Evolutionary conservation across 2,888 invertebrate genomes (phyloP).

Genomic region (Danaus chrysippus): DNA sequence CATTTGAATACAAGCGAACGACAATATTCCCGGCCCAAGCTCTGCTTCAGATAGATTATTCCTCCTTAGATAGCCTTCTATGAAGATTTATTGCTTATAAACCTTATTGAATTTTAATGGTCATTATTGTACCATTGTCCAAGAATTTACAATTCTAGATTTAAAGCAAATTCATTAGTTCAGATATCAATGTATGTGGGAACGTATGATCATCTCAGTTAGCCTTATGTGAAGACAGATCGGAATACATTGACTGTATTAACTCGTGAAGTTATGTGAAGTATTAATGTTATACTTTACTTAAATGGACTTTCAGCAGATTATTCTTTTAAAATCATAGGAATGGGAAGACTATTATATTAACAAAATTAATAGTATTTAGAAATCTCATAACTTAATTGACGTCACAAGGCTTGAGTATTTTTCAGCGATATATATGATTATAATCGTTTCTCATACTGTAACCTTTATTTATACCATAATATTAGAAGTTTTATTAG

Average conservation of each 20-base stretch:
- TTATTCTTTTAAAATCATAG: not conserved
- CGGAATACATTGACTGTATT: constrained; percentile 4
- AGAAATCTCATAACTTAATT: no score
- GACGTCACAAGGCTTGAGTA: no score
- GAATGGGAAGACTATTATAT: not conserved
- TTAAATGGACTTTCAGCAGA: constrained; percentile 10
- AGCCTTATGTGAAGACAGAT: constrained; percentile 1
- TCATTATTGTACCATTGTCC: constrained; percentile 61
- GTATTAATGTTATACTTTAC: not conserved
- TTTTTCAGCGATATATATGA: no score
- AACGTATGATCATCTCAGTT: constrained; percentile 20
- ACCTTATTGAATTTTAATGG: constrained; percentile 74
- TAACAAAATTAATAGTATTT: no score
- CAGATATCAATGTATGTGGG: constrained; percentile 39
- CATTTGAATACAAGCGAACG: constrained; percentile 61
- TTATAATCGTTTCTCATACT: no score
- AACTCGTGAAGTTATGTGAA: not conserved
- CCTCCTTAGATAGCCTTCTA: constrained; percentile 73
- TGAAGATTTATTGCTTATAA: constrained; percentile 69
- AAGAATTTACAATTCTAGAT: constrained; percentile 37
- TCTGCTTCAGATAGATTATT: constrained; percentile 73
- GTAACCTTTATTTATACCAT: no score
- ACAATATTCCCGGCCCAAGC: constrained; percentile 54
- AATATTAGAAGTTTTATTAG: no score
- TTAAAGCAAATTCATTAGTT: constrained; percentile 29